Evolutionary conservation across 2,888 invertebrate species (phyloP).

Genomic region (Acanthoscelides obtectus): DNA sequence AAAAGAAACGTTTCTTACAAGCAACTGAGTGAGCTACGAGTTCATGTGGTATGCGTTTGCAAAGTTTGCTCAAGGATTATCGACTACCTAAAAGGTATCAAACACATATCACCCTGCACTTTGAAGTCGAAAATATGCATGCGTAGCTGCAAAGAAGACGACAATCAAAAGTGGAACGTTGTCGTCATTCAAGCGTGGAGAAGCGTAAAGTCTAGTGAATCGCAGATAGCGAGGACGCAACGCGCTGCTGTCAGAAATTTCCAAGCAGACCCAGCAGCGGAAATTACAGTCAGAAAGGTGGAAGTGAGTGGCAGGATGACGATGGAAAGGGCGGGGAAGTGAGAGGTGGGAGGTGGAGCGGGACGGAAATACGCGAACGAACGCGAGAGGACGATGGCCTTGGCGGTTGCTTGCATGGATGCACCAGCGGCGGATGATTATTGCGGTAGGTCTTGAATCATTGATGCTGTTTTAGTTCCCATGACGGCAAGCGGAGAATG

Average conservation of each 20-base stretch:
- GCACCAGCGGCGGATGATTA: not conserved
- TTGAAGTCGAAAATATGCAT: too few species aligned
- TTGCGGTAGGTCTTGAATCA: not conserved
- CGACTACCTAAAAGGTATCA: too few species aligned
- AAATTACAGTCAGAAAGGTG: constrained; percentile 21
- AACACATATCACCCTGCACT: too few species aligned
- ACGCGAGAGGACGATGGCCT: not conserved
- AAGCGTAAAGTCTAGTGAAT: constrained; percentile 8
- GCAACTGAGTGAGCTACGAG: too few species aligned
- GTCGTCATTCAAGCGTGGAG: not conserved
- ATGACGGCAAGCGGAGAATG: too few species aligned
- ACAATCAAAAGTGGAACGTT: not conserved
- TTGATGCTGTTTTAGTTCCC: too few species aligned
- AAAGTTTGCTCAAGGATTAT: too few species aligned
- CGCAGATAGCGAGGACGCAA: not conserved
- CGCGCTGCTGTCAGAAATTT: constrained; percentile 5
- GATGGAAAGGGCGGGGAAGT: constrained; percentile 1
- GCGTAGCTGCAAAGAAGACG: too few species aligned
- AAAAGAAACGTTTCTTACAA: too few species aligned
- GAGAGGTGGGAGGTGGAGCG: constrained; percentile 18
- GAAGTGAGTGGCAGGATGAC: constrained; percentile 10
- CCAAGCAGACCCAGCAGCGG: constrained; percentile 14
- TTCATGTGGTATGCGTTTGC: too few species aligned
- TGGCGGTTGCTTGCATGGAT: not conserved
- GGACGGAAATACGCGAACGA: not conserved